Base-by-base conservation (phyloP, 2,888 invertebrate species). In the Macroteleia sp. region DNA sequence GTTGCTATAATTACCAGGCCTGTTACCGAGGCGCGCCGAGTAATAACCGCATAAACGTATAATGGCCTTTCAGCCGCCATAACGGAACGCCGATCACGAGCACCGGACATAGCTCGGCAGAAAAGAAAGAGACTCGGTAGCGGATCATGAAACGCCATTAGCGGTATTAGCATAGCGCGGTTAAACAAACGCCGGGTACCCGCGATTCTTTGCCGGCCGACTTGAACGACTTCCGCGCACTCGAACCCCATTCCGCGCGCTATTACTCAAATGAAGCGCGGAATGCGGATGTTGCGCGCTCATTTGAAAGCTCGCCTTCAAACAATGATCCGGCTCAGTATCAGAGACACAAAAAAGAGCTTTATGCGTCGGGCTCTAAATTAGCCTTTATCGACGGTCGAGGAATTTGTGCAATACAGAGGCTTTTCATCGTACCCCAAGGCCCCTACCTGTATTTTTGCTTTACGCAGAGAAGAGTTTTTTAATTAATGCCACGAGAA, bases 1-100 rank as follows among this genome's bases (percentile, higher is more conserved):
- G 75, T 75, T 70, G 56, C 41, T 59, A 59, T 77, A 77, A 77
- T 70, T 66, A 70, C 66, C 52, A 50, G 22, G 42, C 16, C 66
- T 54, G 74, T 74, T 74, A 59, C 52, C 44, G 52, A 20, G 41
- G 34, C 69, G 54, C 28, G 36, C 20, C 67, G 34, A 62, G 76
- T 77, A 77, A 77, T 77, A 76, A 76, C 76, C 76, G 56, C 69
- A 61, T 76, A 76, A 70, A 76, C 64, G 76, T 70, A 69, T 70
- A 50, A 76, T 64, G 76, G 76, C 64, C n/a, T 76, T 76, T 70
- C 50, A 61, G 66, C 44, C 48, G 32, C 25, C 44, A 30, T 59
- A 57, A 52, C 66, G 57, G 30, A 56, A 56, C 57, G 66, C 57
- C 74, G 61, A 75, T 75, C 75, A 61, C 19, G 19, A 36, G 46